These are phyloP conservation scores for Phyto melanocephala DNA, from an alignment of 2,888 invertebrate genomes.

Conservation along the genomic window DNA sequence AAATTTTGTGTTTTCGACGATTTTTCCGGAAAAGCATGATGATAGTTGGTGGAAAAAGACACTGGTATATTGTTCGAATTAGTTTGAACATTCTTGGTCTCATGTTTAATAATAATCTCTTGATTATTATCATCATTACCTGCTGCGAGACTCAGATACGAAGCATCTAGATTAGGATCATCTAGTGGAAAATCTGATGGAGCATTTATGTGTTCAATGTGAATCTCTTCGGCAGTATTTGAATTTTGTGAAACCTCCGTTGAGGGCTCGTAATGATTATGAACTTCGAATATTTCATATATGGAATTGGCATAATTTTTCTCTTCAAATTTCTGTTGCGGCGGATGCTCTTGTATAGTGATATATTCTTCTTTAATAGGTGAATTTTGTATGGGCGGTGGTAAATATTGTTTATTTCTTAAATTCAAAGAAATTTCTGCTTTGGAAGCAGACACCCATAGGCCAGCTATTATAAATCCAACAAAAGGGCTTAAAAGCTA, in stretches of 20 bases:
- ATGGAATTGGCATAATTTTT: conserved; percentile 69
- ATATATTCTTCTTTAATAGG: conserved; percentile 53
- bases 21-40: conserved; percentile 68
- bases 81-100: not conserved
- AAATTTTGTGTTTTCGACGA: not conserved
- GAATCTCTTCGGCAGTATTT: conserved; percentile 65
- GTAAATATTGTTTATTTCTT: conserved; percentile 58
- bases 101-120: conserved; percentile 44
- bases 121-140: conserved; percentile 34
- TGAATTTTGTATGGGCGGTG: conserved; percentile 51
- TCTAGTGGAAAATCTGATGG: conserved; percentile 54
- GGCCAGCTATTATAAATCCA: conserved; percentile 68
- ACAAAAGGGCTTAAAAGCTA: conserved; percentile 48
- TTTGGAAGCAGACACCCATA: conserved; percentile 65
- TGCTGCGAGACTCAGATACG: conserved; percentile 68
- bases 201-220: conserved; percentile 65
- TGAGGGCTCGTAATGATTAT: conserved; percentile 68
- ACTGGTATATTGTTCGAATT: conserved; percentile 63
- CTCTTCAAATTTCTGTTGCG: conserved; percentile 67
- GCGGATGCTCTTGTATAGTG: conserved; percentile 5
- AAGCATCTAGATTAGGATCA: conserved; percentile 69
- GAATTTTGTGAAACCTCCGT: conserved; percentile 31
- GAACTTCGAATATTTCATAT: conserved; percentile 73
- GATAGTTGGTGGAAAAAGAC: conserved; percentile 71
- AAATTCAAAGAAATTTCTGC: conserved; percentile 71